These are phyloP conservation scores for Germaria angustata DNA, from an alignment of 2,888 invertebrate species.

Conservation along the genomic window DNA sequence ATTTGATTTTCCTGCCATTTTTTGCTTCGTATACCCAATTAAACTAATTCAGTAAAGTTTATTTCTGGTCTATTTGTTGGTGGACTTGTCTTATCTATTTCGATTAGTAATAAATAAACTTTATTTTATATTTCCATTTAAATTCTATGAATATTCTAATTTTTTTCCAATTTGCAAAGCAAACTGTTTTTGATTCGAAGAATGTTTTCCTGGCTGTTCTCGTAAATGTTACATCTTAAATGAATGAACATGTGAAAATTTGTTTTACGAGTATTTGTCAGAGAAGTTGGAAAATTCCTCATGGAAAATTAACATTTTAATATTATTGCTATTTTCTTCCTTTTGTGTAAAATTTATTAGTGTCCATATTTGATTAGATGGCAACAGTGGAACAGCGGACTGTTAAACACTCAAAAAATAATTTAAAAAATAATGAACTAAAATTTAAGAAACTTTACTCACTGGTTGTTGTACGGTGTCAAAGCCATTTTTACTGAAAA, in stretches of 20 bases:
- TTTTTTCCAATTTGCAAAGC: neutral
- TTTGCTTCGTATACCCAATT: slow-evolving; percentile 24
- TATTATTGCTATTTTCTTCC: neutral
- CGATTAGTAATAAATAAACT: slow-evolving; percentile 76
- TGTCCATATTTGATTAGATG: neutral
- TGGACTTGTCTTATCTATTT: slow-evolving; percentile 71
- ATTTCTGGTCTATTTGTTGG: neutral
- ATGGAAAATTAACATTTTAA: slow-evolving; percentile 1
- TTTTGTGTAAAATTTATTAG: too few species aligned
- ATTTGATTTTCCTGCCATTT: slow-evolving; percentile 19
- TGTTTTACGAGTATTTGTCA: neutral
- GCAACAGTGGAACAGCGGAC: neutral
- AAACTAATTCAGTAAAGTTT: slow-evolving; percentile 35
- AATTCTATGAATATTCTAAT: slow-evolving; percentile 41
- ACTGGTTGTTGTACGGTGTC: too few species aligned
- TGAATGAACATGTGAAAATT: neutral
- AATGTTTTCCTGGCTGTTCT: neutral
- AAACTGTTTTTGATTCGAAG: neutral
- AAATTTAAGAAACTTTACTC: too few species aligned
- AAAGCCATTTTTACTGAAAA: too few species aligned
- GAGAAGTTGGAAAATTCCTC: neutral
- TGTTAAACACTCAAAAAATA: too few species aligned
- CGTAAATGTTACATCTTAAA: neutral
- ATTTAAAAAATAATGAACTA: too few species aligned
- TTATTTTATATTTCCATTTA: slow-evolving; percentile 68